Evolutionary conservation across 2,113 vertebrate species (phyloP), one percentile per base, ranked within the genome.

Genomic region (Notarius lentiginosus): DNA sequence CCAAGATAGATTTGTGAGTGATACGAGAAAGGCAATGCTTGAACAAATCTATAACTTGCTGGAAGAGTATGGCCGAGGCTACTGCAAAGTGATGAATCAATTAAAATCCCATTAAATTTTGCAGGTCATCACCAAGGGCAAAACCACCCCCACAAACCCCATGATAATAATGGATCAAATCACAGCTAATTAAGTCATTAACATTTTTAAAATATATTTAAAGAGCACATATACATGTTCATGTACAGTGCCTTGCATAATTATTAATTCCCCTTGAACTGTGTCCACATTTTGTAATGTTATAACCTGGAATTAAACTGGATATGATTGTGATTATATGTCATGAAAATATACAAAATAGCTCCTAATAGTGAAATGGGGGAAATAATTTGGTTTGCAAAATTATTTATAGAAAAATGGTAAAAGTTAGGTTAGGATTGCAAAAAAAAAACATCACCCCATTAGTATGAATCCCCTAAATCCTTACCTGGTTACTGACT

Each of bases 81-180:
- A 87, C 30, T 20, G 83, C 51, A 30, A 84, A 56, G 88, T 91
- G 79, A 89, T 89, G 92, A 94, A 94, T 93, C 90, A 92, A 94
- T 94, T 94, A 94, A 93, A 93, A 94, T 91, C 90, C 88, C 89
- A 92, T 94, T 94, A 92, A 92, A 92, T 94, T 94, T 94, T 90
- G 90, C 89, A 94, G 92, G 93, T 94, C 94, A 92, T 93, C 93
- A 93, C 90, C 88, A 82, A 88, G 68, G 89, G 91, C 90, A 90
- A 88, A 56, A 87, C 41, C 41, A 84, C 85, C 27, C 0, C 11
- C 22, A 2, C 9, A 65, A 65, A n/a, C 7, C 20, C 20, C 83
- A 86, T 89, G 88, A 91, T 89, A 89, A 93, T 93, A 93, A 92
- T 89, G 91, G 92, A 95, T 94, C 91, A 93, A 94, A 93, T 91